phyloP scores from a whole-genome alignment of 2,888 invertebrate species.

The Linyphia triangularis region DNA sequence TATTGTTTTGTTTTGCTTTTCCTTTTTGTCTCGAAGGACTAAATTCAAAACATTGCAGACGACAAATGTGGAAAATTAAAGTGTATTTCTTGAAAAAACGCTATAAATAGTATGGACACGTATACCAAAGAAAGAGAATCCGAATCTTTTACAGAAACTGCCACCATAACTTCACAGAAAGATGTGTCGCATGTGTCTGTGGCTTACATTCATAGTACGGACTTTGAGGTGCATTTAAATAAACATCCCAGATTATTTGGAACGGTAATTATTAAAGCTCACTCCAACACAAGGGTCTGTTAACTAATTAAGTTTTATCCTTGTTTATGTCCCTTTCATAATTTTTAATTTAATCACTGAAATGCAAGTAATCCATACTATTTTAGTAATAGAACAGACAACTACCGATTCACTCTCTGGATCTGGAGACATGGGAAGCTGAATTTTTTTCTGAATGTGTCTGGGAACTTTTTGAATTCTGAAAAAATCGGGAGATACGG shows the following conservation, averaged over 20 bases:
- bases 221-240: slow-evolving; percentile 65
- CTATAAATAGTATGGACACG: slow-evolving; percentile 37
- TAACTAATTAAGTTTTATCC: too few species aligned
- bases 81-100: not conserved
- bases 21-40: not conserved
- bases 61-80: not conserved
- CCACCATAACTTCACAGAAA: not conserved
- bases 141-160: not conserved
- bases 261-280: slow-evolving; percentile 54
- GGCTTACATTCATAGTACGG: slow-evolving; percentile 66
- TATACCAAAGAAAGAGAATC: slow-evolving; percentile 15
- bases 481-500: too few species aligned
- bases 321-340: too few species aligned
- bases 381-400: too few species aligned
- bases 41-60: slow-evolving; percentile 50
- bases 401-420: too few species aligned
- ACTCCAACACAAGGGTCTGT: too few species aligned
- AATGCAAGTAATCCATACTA: too few species aligned
- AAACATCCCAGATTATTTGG: slow-evolving; percentile 67
- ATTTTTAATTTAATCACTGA: too few species aligned
- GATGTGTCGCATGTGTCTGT: slow-evolving; percentile 10
- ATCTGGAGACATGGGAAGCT: too few species aligned
- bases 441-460: too few species aligned
- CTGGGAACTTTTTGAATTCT: too few species aligned
- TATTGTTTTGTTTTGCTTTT: slow-evolving; percentile 21